These are phyloP conservation scores for Chymomyza costata DNA, from an alignment of 1,140 invertebrate species.

Conservation along the genomic window DNA sequence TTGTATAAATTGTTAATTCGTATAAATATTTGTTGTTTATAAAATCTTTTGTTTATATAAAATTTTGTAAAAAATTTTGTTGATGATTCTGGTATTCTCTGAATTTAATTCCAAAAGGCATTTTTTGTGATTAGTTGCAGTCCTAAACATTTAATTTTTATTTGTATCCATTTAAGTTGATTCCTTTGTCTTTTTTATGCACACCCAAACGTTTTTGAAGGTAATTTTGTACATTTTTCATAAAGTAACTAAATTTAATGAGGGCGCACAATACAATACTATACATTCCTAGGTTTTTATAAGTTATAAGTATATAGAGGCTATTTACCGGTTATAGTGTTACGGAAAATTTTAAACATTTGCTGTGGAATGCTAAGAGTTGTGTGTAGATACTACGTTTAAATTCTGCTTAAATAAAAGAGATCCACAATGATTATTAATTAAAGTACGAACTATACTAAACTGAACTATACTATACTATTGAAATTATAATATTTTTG, in stretches of 20 bases:
- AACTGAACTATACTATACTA: too few relatives aligned
- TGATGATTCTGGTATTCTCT: constrained; percentile 34
- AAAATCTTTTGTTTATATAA: constrained; percentile 38
- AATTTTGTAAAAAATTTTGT: constrained; percentile 10
- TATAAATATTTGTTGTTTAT: constrained; percentile 55
- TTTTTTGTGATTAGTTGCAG: constrained; percentile 61
- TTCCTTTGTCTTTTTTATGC: constrained; percentile 23
- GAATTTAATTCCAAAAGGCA: constrained; percentile 75
- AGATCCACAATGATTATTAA: too few relatives aligned
- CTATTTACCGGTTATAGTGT: too few relatives aligned
- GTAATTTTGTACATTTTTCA: constrained; percentile 43
- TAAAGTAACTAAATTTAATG: constrained; percentile 42
- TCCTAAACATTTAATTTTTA: constrained; percentile 73
- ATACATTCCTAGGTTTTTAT: too few relatives aligned
- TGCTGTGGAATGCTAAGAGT: too few relatives aligned
- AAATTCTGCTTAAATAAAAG: too few relatives aligned
- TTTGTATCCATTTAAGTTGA: constrained; percentile 48
- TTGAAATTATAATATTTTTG: too few relatives aligned
- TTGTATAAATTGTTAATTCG: constrained; percentile 24
- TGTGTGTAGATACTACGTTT: too few relatives aligned
- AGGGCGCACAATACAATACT: constrained; percentile 68
- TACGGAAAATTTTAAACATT: too few relatives aligned
- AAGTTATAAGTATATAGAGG: too few relatives aligned
- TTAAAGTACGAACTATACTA: too few relatives aligned
- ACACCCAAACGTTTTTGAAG: constrained; percentile 35